phyloP scores from a whole-genome alignment of 2,888 invertebrate genomes.

The Drosophila rubida region DNA sequence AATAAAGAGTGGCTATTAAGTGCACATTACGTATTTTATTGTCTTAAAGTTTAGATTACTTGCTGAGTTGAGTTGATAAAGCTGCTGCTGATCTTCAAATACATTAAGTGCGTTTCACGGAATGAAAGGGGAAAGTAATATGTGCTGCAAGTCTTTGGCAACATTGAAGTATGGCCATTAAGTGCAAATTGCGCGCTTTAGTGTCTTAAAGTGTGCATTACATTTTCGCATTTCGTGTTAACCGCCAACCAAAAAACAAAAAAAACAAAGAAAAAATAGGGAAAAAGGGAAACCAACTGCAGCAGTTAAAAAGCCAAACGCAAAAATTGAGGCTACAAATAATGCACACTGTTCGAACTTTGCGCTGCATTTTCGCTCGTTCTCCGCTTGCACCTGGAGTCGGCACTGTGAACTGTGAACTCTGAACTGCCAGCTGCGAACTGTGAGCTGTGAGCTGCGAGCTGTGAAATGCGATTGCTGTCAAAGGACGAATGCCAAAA shows the following conservation, averaged over 20 bases:
- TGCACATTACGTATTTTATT: too few relatives aligned
- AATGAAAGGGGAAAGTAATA: too few relatives aligned
- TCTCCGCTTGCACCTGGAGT: conserved; percentile 15
- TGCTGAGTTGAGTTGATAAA: too few relatives aligned
- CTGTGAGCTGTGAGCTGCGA: conserved; percentile 45
- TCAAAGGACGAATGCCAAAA: conserved; percentile 75
- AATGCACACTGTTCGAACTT: conserved; percentile 48
- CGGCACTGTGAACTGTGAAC: conserved; percentile 8
- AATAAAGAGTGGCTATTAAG: too few relatives aligned
- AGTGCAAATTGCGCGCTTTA: too few relatives aligned
- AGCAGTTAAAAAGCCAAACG: conserved; percentile 4
- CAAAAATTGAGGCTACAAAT: conserved; percentile 31
- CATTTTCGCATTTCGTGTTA: conserved; percentile 1
- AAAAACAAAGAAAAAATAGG: too few relatives aligned
- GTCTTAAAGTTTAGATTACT: too few relatives aligned
- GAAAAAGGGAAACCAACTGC: not conserved
- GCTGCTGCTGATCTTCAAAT: too few relatives aligned
- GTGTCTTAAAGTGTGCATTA: not conserved
- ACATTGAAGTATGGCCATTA: too few relatives aligned
- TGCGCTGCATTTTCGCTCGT: conserved; percentile 9
- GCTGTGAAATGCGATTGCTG: conserved; percentile 37
- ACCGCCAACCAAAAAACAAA: conserved; percentile 20
- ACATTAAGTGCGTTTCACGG: too few relatives aligned
- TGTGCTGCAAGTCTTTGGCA: too few relatives aligned
- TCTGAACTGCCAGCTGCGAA: conserved; percentile 15